Evolutionary conservation across 2,797 vertebrate species (phyloP), one percentile per base, ranked within the genome.

Genomic region (Oreochromis grahami): DNA sequence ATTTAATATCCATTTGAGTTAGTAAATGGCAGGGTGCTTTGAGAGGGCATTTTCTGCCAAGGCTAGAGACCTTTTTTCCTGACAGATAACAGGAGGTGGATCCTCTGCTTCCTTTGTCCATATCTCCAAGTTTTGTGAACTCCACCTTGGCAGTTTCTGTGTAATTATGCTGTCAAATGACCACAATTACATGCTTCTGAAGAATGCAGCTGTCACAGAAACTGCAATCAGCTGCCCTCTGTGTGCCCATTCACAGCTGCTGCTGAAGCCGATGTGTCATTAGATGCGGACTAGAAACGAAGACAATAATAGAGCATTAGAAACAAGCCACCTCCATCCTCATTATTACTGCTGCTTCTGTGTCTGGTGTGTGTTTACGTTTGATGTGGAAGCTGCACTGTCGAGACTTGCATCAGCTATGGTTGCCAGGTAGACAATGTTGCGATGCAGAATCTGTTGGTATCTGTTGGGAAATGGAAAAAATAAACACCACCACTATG

Each of bases 361-460:
- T 56, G 3, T 7, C 3, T n/a, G 65, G 38, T 8, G 21, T 11
- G 38, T 63, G 1, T 24, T 89, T 91, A 96, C 96, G 6, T 86
- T 68, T 24, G 90, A 34, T 2, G 91, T 41, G 4, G 88, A 9
- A n/a, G 88, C 55, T 2, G 34, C 24, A 32, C 19, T 70, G 74
- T 94, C 93, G 0, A 98, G 96, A 4, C 96, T 96, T 19, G 97
- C 96, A 45, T 99, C 99, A 4, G 98, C 98, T 19, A 99, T 97
- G 1, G 98, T 98, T 5, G 97, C 98, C 92, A 99, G 94, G 48
- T 99, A 99, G 76, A 99, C 98, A 36, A 99, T 97, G 93, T 99
- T 99, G 79, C 98, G 96, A 26, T 99, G 99, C 90, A 99, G 93
- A 84, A 99, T 97, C 76, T 99, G 98, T 86, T 99, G 98, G 83